Evolutionary conservation across 1,140 invertebrate species (phyloP).

Genomic region (Drosophila tropicalis): DNA sequence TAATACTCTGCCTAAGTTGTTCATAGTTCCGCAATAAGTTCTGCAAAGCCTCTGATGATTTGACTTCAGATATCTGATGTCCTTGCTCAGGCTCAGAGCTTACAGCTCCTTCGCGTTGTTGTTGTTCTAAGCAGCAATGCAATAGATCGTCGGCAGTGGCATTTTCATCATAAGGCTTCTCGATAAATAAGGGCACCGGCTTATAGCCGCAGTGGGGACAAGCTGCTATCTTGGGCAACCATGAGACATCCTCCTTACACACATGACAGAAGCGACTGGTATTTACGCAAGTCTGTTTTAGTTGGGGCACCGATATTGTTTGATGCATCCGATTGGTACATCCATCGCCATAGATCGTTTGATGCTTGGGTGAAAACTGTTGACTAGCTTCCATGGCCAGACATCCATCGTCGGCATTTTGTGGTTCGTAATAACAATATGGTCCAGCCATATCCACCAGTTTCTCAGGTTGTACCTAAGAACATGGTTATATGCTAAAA

Average conservation of each 20-base stretch:
- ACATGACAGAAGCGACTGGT: slow-evolving; percentile 47
- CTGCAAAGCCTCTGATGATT: slow-evolving; percentile 54
- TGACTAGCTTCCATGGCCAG: slow-evolving; percentile 20
- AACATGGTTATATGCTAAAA: no score
- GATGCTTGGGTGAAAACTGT: slow-evolving; percentile 28
- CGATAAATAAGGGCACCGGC: slow-evolving; percentile 54
- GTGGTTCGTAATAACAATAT: slow-evolving; percentile 33
- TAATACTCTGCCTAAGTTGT: slow-evolving; percentile 38
- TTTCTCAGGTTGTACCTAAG: background rate
- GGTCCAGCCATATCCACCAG: slow-evolving; percentile 62
- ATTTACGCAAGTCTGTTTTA: slow-evolving; percentile 48
- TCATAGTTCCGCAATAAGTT: slow-evolving; percentile 45
- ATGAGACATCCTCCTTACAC: slow-evolving; percentile 68
- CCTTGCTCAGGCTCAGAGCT: background rate
- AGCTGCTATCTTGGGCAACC: slow-evolving; percentile 68
- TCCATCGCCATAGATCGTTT: slow-evolving; percentile 34
- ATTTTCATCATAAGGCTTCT: slow-evolving; percentile 62
- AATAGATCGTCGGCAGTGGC: slow-evolving; percentile 64
- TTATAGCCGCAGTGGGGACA: slow-evolving; percentile 79
- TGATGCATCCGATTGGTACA: slow-evolving; percentile 38
- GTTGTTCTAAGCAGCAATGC: slow-evolving; percentile 37
- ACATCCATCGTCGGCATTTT: slow-evolving; percentile 17
- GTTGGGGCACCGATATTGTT: slow-evolving; percentile 24
- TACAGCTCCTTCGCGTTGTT: background rate
- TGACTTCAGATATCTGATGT: background rate